Base-by-base conservation (phyloP, 2,888 invertebrate species). In the Apoda limacodes region DNA sequence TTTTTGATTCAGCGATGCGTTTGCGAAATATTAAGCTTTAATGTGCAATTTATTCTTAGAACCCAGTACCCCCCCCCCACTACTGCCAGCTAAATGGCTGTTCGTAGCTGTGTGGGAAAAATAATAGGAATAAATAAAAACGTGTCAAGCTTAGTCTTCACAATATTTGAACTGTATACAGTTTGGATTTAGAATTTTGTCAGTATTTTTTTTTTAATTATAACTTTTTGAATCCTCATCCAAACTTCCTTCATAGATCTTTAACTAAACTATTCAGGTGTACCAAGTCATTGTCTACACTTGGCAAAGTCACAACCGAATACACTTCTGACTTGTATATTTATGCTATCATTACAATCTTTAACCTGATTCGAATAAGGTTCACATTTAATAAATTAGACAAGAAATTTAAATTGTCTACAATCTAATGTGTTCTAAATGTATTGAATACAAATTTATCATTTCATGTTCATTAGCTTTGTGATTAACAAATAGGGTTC, bases 221-320 rank as follows among this genome's bases (percentile, higher is more conserved):
- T 22, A 9, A 22, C 12, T 9, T 6, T 25, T 9, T 17, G 14
- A 25, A 14, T 2, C 13, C 13, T 20, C 21, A 21, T 22, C 21
- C 21, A 28, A 28, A 21, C 28, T 9, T 9, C 21, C 13, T 9
- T 13, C 29, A 17, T 9, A 15, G 29, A 29, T 22, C 28, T n/a
- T n/a, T n/a, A n/a, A n/a, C n/a, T 10, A 15, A 15, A 21, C 22
- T 29, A 33, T 35, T 30, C 39, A 34, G 23, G 35, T 30, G 25
- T 34, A 40, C 33, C 26, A 25, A 26, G 33, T 34, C 17, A 37
- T 39, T 40, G 39, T 39, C 25, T 35, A 32, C 28, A 30, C 28
- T 38, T 42, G 37, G 29, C 29, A 34, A 12, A 32, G 29, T 34
- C 23, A 32, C 35, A 27, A 28, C 14, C 15, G 32, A 26, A 23